These are phyloP conservation scores for Prenolepis imparis DNA, from an alignment of 2,888 invertebrate species.

Conservation along the genomic window DNA sequence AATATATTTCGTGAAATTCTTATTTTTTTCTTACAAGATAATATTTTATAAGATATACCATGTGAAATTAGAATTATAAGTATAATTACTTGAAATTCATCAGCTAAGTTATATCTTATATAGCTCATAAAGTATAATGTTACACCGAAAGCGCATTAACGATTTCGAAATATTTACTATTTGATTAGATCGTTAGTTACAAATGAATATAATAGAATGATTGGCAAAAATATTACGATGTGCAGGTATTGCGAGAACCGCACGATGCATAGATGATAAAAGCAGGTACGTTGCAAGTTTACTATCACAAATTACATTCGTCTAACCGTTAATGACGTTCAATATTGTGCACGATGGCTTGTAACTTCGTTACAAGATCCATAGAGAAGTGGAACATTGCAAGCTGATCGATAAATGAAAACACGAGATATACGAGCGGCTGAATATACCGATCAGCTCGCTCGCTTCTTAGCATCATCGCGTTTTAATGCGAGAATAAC, in stretches of 20 bases:
- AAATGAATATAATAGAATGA: background rate
- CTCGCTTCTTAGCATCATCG: background rate
- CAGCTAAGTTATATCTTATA: background rate
- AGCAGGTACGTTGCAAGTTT: background rate
- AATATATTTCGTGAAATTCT: constrained; percentile 29
- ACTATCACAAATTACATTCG: background rate
- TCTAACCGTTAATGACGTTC: background rate
- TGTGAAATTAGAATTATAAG: background rate
- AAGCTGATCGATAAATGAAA: constrained; percentile 25
- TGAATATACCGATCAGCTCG: background rate
- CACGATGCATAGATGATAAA: background rate
- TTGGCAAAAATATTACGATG: background rate
- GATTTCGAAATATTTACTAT: background rate
- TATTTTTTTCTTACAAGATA: background rate
- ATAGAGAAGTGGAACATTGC: background rate
- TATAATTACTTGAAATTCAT: constrained; percentile 11
- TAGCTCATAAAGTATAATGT: background rate
- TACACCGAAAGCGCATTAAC: background rate
- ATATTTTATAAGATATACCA: background rate
- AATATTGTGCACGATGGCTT: background rate
- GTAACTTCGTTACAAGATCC: constrained; percentile 5
- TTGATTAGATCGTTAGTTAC: background rate
- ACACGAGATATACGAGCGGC: constrained; percentile 4
- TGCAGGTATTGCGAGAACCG: background rate
- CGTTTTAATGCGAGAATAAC: constrained; percentile 65